Conservation (phyloP, 2,113 vertebrate species). For the Cichladusa arquata region DNA sequence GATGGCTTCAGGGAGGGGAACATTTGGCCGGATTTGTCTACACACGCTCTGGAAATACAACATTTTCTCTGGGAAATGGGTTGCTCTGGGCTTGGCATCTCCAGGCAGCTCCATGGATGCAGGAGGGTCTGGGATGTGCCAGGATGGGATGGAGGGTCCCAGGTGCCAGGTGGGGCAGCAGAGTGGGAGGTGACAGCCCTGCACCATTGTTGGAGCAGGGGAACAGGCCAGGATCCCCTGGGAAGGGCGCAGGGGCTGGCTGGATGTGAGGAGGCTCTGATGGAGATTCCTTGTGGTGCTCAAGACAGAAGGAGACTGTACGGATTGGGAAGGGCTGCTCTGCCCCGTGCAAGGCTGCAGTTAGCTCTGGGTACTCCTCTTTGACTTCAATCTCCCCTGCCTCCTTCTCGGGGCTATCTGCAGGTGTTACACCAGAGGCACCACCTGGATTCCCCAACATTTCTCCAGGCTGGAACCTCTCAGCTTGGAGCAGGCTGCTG, state of each 20-base stretch:
- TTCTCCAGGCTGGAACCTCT: not conserved
- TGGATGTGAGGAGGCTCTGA: rapidly evolving
- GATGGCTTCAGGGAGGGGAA: conserved; percentile 70
- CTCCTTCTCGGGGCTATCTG: rapidly evolving
- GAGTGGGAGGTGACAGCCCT: not conserved
- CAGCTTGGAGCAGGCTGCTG: not conserved
- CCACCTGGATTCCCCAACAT: rapidly evolving
- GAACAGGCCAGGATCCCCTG: not conserved
- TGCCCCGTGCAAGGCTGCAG: not conserved
- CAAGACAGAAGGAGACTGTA: rapidly evolving
- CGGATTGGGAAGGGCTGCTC: not conserved
- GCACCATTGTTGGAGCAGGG: not conserved
- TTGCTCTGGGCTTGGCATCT: not conserved
- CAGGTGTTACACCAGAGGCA: not conserved
- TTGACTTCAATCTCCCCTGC: not conserved
- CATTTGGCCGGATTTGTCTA: conserved; percentile 62
- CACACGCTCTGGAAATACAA: conserved; percentile 12
- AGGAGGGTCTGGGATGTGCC: not conserved
- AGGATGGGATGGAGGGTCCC: not conserved
- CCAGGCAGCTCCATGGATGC: not conserved
- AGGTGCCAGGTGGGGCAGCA: not conserved
- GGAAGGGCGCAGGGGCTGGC: not conserved
- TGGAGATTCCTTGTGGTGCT: not conserved
- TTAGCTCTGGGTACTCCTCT: not conserved
- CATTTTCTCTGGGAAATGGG: conserved; percentile 43